phyloP scores from a whole-genome alignment of 2,113 vertebrate genomes.

The Anoura caudifer region DNA sequence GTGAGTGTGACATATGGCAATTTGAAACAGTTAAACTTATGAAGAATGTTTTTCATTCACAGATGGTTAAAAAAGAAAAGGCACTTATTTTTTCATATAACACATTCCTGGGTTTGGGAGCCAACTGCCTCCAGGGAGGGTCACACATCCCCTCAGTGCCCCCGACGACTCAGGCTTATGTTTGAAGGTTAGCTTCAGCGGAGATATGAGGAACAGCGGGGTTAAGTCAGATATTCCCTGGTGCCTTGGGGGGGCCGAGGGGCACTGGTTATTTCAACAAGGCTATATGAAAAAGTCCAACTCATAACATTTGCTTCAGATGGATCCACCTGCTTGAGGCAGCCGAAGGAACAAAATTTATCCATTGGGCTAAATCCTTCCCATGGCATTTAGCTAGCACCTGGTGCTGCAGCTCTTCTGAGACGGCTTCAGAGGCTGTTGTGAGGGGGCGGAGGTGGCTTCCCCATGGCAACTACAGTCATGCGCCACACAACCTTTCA shows the following conservation, averaged over 20 bases:
- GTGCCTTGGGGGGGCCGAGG: conserved; percentile 22
- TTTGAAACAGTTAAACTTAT: conserved; percentile 72
- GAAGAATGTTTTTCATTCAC: conserved; percentile 72
- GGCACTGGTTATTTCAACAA: conserved; percentile 57
- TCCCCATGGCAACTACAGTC: background rate
- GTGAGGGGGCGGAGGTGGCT: background rate
- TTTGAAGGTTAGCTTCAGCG: conserved; percentile 56
- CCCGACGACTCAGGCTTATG: conserved; percentile 25
- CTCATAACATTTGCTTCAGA: conserved; percentile 47
- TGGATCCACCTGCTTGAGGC: conserved; percentile 42
- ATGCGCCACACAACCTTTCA: background rate
- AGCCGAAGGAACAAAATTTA: conserved; percentile 36
- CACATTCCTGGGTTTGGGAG: conserved; percentile 65
- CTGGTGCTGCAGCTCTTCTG: background rate
- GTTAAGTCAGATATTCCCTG: conserved; percentile 18
- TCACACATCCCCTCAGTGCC: conserved; percentile 64
- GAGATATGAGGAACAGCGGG: conserved; percentile 52
- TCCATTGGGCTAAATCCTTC: conserved; percentile 38
- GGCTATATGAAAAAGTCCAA: conserved; percentile 59
- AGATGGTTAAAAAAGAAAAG: conserved; percentile 68
- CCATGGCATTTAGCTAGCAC: background rate
- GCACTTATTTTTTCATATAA: conserved; percentile 71
- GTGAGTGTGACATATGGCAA: conserved; percentile 44
- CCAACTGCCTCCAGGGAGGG: conserved; percentile 63
- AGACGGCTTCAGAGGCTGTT: background rate